phyloP scores from a whole-genome alignment of 2,113 vertebrate species.

The Actenoides lindsayi region DNA sequence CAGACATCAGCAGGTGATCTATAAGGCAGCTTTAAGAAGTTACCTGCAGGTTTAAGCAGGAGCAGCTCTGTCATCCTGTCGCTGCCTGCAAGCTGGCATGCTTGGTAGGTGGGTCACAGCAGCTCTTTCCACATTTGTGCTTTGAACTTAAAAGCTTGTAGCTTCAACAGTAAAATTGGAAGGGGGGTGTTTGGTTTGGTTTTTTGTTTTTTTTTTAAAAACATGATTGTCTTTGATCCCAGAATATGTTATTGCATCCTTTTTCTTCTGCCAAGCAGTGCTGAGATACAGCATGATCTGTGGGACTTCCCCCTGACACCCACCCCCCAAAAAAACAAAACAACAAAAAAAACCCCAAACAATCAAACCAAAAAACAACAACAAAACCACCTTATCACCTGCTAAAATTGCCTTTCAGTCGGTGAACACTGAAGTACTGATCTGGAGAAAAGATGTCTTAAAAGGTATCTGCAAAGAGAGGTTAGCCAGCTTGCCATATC shows the following conservation, averaged over 20 bases:
- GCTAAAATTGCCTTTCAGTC: not conserved
- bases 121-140: not conserved
- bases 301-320: not conserved
- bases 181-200: not conserved
- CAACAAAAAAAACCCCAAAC: too few species aligned
- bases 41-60: not conserved
- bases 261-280: not conserved
- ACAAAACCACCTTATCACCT: not conserved
- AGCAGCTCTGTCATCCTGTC: not conserved
- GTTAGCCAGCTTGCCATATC: not conserved
- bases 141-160: slow-evolving; percentile 15
- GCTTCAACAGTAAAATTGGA: not conserved
- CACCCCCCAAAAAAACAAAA: not conserved
- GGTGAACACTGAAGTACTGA: not conserved
- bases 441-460: not conserved
- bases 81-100: not conserved
- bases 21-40: not conserved
- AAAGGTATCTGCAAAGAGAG: not conserved
- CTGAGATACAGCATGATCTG: not conserved
- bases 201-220: not conserved
- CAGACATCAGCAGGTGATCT: not conserved
- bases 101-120: not conserved
- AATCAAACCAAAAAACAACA: too few species aligned
- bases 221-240: not conserved
- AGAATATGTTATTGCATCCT: not conserved